Evolutionary conservation across 2,113 vertebrate genomes (phyloP), one percentile per base, ranked within the genome.

Genomic region (Oryzias javanicus): DNA sequence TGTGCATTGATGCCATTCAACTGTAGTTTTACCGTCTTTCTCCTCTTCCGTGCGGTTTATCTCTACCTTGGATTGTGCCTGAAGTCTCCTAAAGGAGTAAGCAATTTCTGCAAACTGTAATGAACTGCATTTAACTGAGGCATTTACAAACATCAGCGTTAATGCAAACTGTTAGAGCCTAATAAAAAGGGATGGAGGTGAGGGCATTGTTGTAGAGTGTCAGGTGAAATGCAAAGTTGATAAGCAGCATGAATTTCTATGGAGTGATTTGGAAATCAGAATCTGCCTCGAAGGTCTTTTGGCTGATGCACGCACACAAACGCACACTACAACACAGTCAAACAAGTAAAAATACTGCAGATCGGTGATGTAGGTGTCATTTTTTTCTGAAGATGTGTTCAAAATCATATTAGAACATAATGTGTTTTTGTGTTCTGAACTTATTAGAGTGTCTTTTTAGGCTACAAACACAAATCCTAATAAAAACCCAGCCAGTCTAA

Each of bases 141-240:
- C 45, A 72, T 87, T 89, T 86, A 83, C 80, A 87, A 86, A 88
- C 82, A 88, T 88, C 82, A 81, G 65, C 80, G 85, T 86, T 87
- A 75, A 84, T 85, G 57, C 68, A 78, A 85, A 85, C 72, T 72
- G 64, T 80, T 70, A 82, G 76, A 69, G 70, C 58, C 69, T 80
- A 79, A 79, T 79, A 74, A 78, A 80, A 64, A 65, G 48, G 66
- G 72, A 78, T 67, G 67, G 58, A 74, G 55, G 67, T 66, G 58
- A 42, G 60, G 58, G 84, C 78, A 64, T 64, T 80, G 41, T 75
- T 85, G 45, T 70, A 27, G 41, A 54, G 67, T 69, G 62, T 67
- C 72, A 60, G 67, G 70, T 50, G 72, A 66, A 74, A 72, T 54
- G 71, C 56, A 78, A 41, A 67, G 45, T n/a, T n/a, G 74, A 77